Evolutionary conservation across 1,140 invertebrate species (phyloP), one percentile per base, ranked within the genome.

Genomic region (Pseudomyrmex gracilis): DNA sequence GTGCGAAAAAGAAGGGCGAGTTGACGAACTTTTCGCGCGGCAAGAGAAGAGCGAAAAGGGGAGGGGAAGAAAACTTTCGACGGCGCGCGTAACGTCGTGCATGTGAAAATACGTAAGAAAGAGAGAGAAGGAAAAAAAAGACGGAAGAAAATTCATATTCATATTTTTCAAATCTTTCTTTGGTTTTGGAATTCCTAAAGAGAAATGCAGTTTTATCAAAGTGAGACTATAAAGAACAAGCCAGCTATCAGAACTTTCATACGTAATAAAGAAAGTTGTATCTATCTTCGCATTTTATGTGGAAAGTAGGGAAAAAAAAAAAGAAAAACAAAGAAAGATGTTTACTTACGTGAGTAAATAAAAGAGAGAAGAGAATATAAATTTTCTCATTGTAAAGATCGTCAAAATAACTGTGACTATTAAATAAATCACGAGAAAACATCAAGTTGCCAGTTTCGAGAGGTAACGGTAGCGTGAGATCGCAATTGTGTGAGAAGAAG

Each of bases 1-100:
- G 34, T 34, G 34, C 34, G 34, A 34, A 34, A 70, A 47, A 66
- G 43, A 58, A 22, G 34, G 58, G 66, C 57, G 51, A 47, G 34
- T 80, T 49, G 64, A 71, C 43, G 8, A 60, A 80, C 53, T 80
- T 80, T 70, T 49, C 10, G 34, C 55, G 20, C 43, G 45, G 20
- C 43, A 12, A 12, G 17, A 55, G 4, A 24, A 34, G 61, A 34
- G 61, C 17, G 20, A 13, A n/a, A n/a, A n/a, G n/a, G n/a, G n/a
- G n/a, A n/a, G 15, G 15, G 4, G 15, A 34, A 9, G 15, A 47
- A 20, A 55, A 67, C 15, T 2, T 66, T 3, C n/a, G n/a, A 51
- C 17, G 10, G 2, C 17, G 45, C 17, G 45, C 12, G 47, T 20
- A 58, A 34, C 34, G 34, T 34, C 17, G 34, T 45, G 45, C 17